These are phyloP conservation scores for Loripinus fragilis DNA, from an alignment of 2,888 invertebrate species.

Conservation along the genomic window DNA sequence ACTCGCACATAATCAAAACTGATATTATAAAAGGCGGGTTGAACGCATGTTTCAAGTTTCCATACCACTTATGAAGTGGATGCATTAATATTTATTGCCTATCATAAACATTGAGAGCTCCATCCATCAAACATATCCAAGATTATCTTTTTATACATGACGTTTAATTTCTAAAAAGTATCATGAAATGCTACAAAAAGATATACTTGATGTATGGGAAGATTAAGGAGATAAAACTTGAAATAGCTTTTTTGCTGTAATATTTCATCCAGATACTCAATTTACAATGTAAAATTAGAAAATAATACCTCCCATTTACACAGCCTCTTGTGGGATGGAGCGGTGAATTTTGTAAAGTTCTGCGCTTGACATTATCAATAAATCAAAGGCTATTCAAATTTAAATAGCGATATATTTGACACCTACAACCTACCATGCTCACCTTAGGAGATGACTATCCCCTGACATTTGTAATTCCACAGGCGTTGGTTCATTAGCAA, in stretches of 20 bases:
- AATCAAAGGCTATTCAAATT: no score
- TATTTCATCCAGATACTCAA: slow-evolving; percentile 3
- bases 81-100: slow-evolving; percentile 46
- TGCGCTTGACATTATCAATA: no score
- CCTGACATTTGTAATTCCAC: no score
- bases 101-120: slow-evolving; percentile 31
- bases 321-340: no score
- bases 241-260: slow-evolving; percentile 11
- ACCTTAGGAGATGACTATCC: no score
- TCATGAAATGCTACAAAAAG: slow-evolving; percentile 58
- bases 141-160: slow-evolving; percentile 42
- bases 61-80: slow-evolving; percentile 12
- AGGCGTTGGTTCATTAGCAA: no score
- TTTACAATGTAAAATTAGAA: neutral
- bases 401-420: no score
- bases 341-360: no score
- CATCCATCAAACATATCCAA: slow-evolving; percentile 36
- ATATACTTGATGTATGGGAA: slow-evolving; percentile 53
- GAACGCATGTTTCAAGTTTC: slow-evolving; percentile 16
- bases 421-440: no score
- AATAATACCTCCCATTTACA: no score
- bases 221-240: neutral
- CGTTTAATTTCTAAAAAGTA: slow-evolving; percentile 53
- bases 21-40: slow-evolving; percentile 12
- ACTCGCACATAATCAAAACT: slow-evolving; percentile 3